Evolutionary conservation across 2,888 invertebrate species (phyloP).

Genomic region (Sicus ferrugineus): DNA sequence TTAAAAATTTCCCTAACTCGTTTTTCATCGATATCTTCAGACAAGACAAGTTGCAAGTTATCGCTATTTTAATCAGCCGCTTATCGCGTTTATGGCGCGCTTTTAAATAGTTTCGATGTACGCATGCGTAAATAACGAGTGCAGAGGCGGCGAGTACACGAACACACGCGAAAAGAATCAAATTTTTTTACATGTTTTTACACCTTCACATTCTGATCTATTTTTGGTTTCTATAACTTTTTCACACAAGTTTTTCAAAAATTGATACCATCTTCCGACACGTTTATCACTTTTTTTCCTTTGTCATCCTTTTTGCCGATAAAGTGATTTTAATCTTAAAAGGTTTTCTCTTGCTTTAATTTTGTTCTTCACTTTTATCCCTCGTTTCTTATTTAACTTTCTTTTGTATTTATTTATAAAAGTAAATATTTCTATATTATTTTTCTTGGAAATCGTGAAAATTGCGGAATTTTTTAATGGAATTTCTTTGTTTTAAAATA

Average conservation of each 20-base stretch:
- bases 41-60: neutral
- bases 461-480: no score
- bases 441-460: no score
- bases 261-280: neutral
- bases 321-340: neutral
- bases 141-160: neutral
- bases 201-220: no score
- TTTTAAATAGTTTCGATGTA: slow-evolving; percentile 3
- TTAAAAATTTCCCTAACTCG: no score
- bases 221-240: neutral
- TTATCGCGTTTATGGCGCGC: slow-evolving; percentile 26
- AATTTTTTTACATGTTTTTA: no score
- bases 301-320: neutral
- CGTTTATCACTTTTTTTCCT: neutral
- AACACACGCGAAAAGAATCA: no score
- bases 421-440: no score
- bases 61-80: neutral
- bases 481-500: no score
- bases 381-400: neutral
- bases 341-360: neutral
- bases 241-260: neutral
- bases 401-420: neutral
- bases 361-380: neutral
- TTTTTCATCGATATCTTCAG: no score
- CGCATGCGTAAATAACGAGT: neutral